Conservation (phyloP, 2,797 vertebrate genomes). For the Rhabdomys pumilio region DNA sequence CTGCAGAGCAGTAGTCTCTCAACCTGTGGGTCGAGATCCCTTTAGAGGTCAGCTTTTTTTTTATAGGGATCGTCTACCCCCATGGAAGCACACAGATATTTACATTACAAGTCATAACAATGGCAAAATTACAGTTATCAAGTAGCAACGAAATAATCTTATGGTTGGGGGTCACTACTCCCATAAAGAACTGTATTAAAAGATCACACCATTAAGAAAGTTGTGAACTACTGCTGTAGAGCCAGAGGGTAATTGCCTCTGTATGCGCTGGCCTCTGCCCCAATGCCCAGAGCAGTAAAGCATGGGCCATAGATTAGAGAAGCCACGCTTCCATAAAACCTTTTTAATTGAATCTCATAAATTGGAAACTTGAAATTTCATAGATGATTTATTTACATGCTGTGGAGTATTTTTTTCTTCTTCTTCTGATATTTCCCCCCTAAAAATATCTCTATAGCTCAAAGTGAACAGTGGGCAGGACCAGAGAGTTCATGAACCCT, state of each 20-base stretch:
- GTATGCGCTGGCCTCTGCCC: neutral
- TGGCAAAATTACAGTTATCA: neutral
- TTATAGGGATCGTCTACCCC: too few species aligned
- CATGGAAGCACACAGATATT: neutral
- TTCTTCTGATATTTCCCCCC: neutral
- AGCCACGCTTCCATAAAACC: neutral
- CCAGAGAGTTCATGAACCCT: neutral
- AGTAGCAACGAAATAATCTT: neutral
- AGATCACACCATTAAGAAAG: neutral
- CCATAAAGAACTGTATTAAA: neutral
- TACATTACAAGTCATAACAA: neutral
- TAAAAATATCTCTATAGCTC: neutral
- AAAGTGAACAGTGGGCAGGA: neutral
- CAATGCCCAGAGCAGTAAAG: neutral
- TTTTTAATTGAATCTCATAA: neutral
- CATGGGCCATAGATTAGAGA: neutral
- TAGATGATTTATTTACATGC: slow-evolving; percentile 44
- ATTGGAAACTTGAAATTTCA: slow-evolving; percentile 1
- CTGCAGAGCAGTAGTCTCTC: neutral
- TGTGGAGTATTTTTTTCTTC: neutral
- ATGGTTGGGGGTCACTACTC: neutral
- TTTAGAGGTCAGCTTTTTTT: neutral
- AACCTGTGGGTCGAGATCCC: neutral
- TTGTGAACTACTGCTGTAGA: neutral
- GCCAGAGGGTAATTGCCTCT: neutral